Base-by-base conservation (phyloP, 1,140 invertebrate genomes). In the Nephila pilipes region DNA sequence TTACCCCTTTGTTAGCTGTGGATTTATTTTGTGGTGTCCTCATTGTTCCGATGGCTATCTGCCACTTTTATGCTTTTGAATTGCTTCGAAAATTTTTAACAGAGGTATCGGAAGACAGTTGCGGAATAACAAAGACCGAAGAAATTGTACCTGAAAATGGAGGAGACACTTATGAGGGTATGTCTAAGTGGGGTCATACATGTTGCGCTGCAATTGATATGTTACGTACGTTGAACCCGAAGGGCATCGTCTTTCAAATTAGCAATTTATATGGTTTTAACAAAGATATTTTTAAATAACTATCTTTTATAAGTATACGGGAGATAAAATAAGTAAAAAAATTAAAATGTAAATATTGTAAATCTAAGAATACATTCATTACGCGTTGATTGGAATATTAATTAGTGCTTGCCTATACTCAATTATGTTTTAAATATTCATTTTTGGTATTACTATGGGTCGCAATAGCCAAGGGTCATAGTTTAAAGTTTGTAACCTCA, bases 1-100 rank as follows among this genome's bases (percentile, higher is more conserved):
- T 58, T 90, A 79, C 75, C 69, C 88, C 88, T 79, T 90, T 90
- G 88, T 90, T 90, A 90, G 65, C 65, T 14, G 88, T 20, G 88
- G 88, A 90, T 90, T 90, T 90, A 58, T 90, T 90, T 90, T 29
- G 20, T n/a, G 18, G 85, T 57, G 25, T 18, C 58, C 25, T 29
- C 36, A 22, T 55, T 69, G 32, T 80, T 46, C 25, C 57, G 46
- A 79, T 25, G 46, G 46, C 57, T 25, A 90, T 90, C 69, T 57
- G 38, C 75, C 69, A 87, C 85, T 87, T 60, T 87, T 60, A 60
- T 46, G 25, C n/a, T 88, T 75, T 69, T 75, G 25, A 29, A 36
- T 75, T 18, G 29, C 14, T 36, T 36, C 29, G 16, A 75, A 60
- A 75, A 75, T 36, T 75, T 75, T 75, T 75, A 75, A 36, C 14